Evolutionary conservation across 2,113 vertebrate genomes (phyloP), one percentile per base, ranked within the genome.

Genomic region (Odobenus rosmarus): DNA sequence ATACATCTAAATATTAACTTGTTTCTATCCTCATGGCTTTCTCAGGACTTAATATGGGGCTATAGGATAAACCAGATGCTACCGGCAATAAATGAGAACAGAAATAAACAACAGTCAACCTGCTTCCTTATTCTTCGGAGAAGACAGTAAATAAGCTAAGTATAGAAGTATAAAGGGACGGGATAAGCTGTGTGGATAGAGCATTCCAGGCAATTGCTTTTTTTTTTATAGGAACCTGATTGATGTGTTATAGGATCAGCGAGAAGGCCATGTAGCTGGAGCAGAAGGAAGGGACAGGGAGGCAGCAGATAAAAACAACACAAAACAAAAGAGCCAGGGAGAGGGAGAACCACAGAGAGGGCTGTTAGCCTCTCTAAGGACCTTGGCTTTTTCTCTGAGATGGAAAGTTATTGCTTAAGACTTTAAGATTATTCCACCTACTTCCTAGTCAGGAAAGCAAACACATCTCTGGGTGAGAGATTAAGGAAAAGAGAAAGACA

Each of bases 291-390:
- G 12, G 5, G 11, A 21, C 5, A 42, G 15, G 23, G 85, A 39
- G 9, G 12, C 12, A 53, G 16, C 1, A 9, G 9, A n/a, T 4
- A 42, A 36, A 42, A 31, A 15, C 13, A 9, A 21, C 36, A 82
- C 61, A 62, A 62, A 64, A 64, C 61, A 15, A 26, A 76, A 39
- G 13, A 46, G 4, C 9, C 31, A 28, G 49, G 51, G 1, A 39
- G 11, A 76, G 14, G 1, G 10, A 33, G 39, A 61, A 24, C 3
- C 53, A 28, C 23, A 19, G 19, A 49, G 31, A 0, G 2, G 1
- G n/a, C 69, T 46, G 5, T 11, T 1, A 71, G 26, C 14, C 53
- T 69, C 14, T 31, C 11, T 0, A 18, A 93, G 51, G 33, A 36
- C 9, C 8, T 0, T 2, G 62, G 21, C 49, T 26, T 59, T 69